These are phyloP conservation scores for Corythaeola cristata DNA, from an alignment of 2,113 vertebrate genomes.

Conservation along the genomic window DNA sequence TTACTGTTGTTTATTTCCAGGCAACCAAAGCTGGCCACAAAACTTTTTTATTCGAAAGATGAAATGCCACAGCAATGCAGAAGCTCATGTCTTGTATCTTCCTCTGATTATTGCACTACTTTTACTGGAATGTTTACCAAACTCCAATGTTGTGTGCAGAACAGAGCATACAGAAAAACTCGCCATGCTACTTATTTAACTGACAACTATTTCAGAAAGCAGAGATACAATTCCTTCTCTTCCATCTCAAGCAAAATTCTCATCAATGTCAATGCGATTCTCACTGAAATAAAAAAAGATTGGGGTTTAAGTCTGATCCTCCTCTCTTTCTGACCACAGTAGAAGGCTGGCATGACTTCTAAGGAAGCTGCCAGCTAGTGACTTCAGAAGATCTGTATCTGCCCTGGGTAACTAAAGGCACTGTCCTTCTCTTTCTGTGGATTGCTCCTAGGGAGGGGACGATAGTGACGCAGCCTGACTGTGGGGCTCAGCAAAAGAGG, in stretches of 20 bases:
- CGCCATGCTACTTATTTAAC: neutral
- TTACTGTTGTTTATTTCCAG: neutral
- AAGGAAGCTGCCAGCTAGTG: neutral
- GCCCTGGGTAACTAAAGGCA: neutral
- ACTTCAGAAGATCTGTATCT: neutral
- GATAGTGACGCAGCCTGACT: fast-evolving
- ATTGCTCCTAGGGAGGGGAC: neutral
- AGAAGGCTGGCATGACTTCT: neutral
- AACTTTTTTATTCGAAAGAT: neutral
- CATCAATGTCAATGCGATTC: neutral
- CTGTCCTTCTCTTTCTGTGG: neutral
- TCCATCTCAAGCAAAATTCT: neutral
- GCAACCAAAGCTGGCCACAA: neutral
- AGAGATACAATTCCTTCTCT: neutral
- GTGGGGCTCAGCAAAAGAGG: neutral
- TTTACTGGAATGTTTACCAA: neutral
- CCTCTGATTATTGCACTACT: neutral
- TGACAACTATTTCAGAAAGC: neutral
- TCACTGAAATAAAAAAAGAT: neutral
- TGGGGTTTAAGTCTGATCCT: neutral
- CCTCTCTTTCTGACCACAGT: neutral
- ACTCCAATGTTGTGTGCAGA: neutral
- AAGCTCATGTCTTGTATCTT: neutral
- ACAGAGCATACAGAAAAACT: neutral
- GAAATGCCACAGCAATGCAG: neutral